phyloP scores from a whole-genome alignment of 1,140 invertebrate genomes.

The Drosophila watanabei region DNA sequence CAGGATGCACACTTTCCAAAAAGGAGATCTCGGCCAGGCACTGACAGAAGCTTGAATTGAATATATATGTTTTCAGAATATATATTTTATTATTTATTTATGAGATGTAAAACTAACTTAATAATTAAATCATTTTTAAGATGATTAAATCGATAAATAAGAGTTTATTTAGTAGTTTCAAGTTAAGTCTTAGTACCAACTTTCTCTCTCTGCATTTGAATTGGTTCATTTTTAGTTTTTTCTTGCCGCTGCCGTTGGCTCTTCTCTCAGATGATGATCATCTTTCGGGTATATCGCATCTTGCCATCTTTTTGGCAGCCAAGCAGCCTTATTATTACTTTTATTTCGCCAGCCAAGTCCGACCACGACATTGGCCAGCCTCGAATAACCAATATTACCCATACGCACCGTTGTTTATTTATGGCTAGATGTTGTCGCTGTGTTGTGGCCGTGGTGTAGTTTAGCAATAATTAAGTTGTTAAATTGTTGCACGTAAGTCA shows the following conservation, averaged over 20 bases:
- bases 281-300: slow-evolving; percentile 67
- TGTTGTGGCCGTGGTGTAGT: slow-evolving; percentile 61
- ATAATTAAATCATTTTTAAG: no score
- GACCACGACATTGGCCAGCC: slow-evolving; percentile 52
- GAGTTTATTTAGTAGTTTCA: neutral
- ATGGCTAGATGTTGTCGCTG: slow-evolving; percentile 53
- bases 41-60: neutral
- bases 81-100: neutral
- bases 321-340: slow-evolving; percentile 52
- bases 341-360: slow-evolving; percentile 28
- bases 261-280: slow-evolving; percentile 58
- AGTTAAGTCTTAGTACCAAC: neutral
- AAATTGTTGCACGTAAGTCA: slow-evolving; percentile 85
- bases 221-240: no score
- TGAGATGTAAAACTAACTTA: no score
- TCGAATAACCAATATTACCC: slow-evolving; percentile 67
- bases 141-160: neutral
- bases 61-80: no score
- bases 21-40: slow-evolving; percentile 14
- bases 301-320: slow-evolving; percentile 77
- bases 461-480: slow-evolving; percentile 85
- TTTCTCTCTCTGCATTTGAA: slow-evolving; percentile 24
- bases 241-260: neutral
- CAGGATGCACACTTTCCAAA: slow-evolving; percentile 33
- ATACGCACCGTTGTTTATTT: slow-evolving; percentile 83